Base-by-base conservation (phyloP, 2,888 invertebrate genomes). In the Agrilus biguttatus region DNA sequence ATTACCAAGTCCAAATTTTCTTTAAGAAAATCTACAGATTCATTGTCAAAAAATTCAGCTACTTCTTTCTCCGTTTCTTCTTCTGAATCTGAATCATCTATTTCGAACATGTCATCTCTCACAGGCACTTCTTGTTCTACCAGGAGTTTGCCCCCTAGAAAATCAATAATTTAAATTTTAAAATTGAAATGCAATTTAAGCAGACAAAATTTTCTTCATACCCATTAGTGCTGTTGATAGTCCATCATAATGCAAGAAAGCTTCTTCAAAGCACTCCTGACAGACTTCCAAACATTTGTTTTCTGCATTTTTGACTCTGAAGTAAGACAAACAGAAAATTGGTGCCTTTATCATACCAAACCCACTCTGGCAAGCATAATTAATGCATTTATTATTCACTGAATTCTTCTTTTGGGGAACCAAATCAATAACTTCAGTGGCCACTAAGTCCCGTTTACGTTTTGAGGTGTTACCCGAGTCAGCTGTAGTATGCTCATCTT, bases 351-450 rank as follows among this genome's bases (percentile, higher is more conserved):
- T 59, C 55, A 70, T 64, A 32, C 66, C 58, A 2, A 59, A 7
- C 7, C 68, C 69, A 23, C 70, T 71, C 1, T 52, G 50, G 52
- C 79, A 79, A 8, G 59, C 55, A 33, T 69, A 69, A 60, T 79
- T 80, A 7, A 79, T 67, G 49, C 79, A 79, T 48, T 67, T 66
- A 13, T 57, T 59, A 36, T 50, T 53, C 33, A 45, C 46, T 28
- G 42, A 53, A 7, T 53, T 51, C 42, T 55, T 53, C 13, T 58
- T 53, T 7, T 42, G 33, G 32, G 45, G 41, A 3, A 63, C 61
- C 7, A 65, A 50, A 49, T 63, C 61, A 13, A 65, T 65, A 17
- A 63, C 51, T 39, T 59, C 62, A 2, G 19, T 37, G 13, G 21
- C 14, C 38, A 35, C 33, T 41, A 33, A 2, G 17, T 33, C 13